Conservation (phyloP, 2,113 vertebrate genomes). For the Siphamia tubifer region DNA sequence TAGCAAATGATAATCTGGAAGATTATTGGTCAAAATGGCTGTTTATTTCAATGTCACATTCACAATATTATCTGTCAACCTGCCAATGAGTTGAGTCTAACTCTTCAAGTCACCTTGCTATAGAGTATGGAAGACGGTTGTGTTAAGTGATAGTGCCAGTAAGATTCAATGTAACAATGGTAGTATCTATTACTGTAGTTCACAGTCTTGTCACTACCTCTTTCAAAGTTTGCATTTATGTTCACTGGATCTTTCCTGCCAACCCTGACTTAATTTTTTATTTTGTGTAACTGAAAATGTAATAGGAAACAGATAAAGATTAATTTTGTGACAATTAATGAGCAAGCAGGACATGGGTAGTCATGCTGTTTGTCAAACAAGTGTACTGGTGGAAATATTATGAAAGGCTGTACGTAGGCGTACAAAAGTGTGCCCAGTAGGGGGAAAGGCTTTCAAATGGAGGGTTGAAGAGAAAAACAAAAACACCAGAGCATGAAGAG, state of each 20-base stretch:
- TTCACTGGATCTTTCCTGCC: neutral
- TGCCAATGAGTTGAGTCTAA: constrained; percentile 39
- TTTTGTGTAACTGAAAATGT: neutral
- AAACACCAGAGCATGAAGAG: neutral
- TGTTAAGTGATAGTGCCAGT: constrained; percentile 41
- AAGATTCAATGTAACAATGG: constrained; percentile 42
- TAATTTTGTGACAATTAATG: constrained; percentile 14
- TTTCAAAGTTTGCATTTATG: neutral
- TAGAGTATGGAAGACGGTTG: constrained; percentile 33
- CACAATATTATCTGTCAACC: constrained; percentile 51
- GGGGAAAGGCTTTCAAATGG: constrained; percentile 15
- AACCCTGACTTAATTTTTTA: neutral
- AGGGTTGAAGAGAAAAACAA: neutral
- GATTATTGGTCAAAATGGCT: constrained; percentile 23
- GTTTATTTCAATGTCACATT: constrained; percentile 48
- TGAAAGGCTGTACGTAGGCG: constrained; percentile 33
- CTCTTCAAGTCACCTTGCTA: constrained; percentile 18
- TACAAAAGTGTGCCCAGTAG: constrained; percentile 31
- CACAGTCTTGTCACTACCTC: neutral
- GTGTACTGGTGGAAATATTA: constrained; percentile 33
- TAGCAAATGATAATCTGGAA: constrained; percentile 36
- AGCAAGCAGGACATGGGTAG: constrained; percentile 26
- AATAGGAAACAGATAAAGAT: neutral
- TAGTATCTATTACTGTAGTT: constrained; percentile 4
- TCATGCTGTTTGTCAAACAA: constrained; percentile 35